A percentile compares a stretch with the other conserved stretches of the same genome.
Evolutionary conservation across 92 coral and sea anemone genomes (phyloP).

Genomic region (Parazoanthus darwini): DNA sequence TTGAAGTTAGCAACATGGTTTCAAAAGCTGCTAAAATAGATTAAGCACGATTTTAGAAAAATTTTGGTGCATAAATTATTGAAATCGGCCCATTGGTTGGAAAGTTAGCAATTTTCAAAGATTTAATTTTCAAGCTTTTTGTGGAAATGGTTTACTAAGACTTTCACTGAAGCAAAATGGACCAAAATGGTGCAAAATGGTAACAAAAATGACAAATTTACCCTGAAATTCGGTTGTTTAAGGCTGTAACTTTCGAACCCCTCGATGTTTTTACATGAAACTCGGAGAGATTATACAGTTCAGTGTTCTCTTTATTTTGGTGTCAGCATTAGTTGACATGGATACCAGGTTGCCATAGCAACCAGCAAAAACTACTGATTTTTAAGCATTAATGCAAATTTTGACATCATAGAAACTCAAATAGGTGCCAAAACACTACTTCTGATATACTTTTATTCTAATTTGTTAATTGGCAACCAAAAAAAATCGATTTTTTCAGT

Average conservation of each 20-base stretch:
- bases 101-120: conserved; percentile 7
- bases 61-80: conserved; percentile 16
- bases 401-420: conserved; percentile 15
- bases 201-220: neutral
- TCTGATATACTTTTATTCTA: neutral
- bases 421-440: conserved; percentile 8
- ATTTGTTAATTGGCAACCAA: conserved; percentile 4
- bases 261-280: conserved; percentile 8
- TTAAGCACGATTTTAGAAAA: neutral
- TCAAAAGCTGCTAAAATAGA: neutral
- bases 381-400: neutral
- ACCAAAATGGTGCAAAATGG: neutral
- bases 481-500: conserved; percentile 7
- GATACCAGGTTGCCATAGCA: neutral
- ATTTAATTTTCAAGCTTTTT: conserved; percentile 2
- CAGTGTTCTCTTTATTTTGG: neutral
- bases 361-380: conserved; percentile 10
- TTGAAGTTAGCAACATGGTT: neutral
- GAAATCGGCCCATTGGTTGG: conserved; percentile 18
- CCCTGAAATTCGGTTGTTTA: neutral
- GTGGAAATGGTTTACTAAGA: conserved; percentile 10
- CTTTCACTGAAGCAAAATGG: neutral
- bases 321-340: neutral
- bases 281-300: conserved; percentile 1
- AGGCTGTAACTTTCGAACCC: conserved; percentile 15